Base-by-base conservation (phyloP, 2,113 vertebrate species). In the Pelecanus crispus region DNA sequence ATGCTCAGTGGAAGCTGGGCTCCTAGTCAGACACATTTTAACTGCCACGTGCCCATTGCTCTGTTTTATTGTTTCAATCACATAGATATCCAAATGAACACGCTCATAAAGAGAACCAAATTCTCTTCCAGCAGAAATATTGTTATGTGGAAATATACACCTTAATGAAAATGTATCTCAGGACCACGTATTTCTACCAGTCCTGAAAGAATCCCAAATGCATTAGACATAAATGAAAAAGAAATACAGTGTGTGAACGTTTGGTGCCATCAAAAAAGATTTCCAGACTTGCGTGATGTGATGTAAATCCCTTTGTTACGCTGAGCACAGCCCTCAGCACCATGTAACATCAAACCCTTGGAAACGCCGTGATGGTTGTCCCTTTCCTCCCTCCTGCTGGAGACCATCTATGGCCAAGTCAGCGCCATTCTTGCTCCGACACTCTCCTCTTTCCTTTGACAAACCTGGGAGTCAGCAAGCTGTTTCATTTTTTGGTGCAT, bases 401-500 rank as follows among this genome's bases (percentile, higher is more conserved):
- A 86, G 13, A 66, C 42, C 87, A 70, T 94, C 78, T 78, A 38
- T 0, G 9, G 62, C 45, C 81, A 80, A 61, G 78, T 67, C 63
- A n/a, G 58, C 91, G 83, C 0, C 0, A 66, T 36, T 79, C 74
- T 40, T 34, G 49, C 81, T 73, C 74, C 0, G 1, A 62, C 7
- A 5, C 42, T 36, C 47, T 77, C 38, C 63, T 63, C 67, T 32
- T 58, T 63, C 58, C 66, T 80, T 58, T 91, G 81, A 70, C 67
- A 90, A 72, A 89, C 59, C 78, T 18, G 67, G 88, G 84, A 95
- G 74, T 32, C 80, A 61, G 83, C 0, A 7, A 86, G 91, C 38
- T 18, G 40, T 50, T 95, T 94, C 92, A 75, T 89, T 95, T 91
- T 83, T 86, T 92, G 88, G 94, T 88, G 85, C 62, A 73, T 86